These are phyloP conservation scores for Tetranychus piercei DNA, from an alignment of 2,888 invertebrate species.

Conservation along the genomic window DNA sequence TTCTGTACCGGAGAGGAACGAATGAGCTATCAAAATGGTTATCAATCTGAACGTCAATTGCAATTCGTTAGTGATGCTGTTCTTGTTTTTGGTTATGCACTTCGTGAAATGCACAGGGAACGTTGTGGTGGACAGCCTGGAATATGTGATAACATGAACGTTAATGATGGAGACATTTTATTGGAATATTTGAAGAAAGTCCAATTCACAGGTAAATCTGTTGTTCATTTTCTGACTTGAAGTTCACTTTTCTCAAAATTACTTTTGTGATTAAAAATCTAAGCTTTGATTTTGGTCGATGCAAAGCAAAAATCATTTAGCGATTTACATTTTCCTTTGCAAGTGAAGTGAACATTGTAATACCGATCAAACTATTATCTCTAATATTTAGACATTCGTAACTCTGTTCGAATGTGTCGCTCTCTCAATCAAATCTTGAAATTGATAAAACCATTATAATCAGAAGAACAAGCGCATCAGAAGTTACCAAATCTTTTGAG, in stretches of 20 bases:
- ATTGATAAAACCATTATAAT: too few relatives aligned
- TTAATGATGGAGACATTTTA: slow-evolving; percentile 66
- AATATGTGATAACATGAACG: slow-evolving; percentile 62
- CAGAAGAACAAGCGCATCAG: too few relatives aligned
- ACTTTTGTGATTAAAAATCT: too few relatives aligned
- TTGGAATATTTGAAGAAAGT: slow-evolving; percentile 65
- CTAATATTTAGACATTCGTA: too few relatives aligned
- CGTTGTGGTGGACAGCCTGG: slow-evolving; percentile 55
- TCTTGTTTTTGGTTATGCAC: slow-evolving; percentile 79
- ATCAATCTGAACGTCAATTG: slow-evolving; percentile 69
- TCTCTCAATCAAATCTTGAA: too few relatives aligned
- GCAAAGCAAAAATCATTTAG: not conserved
- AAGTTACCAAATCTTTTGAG: too few relatives aligned
- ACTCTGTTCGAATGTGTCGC: too few relatives aligned
- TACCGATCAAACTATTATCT: not conserved
- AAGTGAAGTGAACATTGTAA: not conserved
- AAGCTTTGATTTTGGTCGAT: too few relatives aligned
- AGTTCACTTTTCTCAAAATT: not conserved
- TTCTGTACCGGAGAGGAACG: slow-evolving; percentile 58
- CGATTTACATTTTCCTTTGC: not conserved
- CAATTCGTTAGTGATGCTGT: slow-evolving; percentile 93
- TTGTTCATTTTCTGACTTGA: slow-evolving; percentile 28
- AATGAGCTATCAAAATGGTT: slow-evolving; percentile 51
- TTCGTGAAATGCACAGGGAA: slow-evolving; percentile 59
- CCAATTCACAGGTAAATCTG: slow-evolving; percentile 57